Percentiles rank a stretch among this genome's conserved stretches.
Conservation (phyloP, 2,113 vertebrate species). For the Ibidorhyncha struthersii region DNA sequence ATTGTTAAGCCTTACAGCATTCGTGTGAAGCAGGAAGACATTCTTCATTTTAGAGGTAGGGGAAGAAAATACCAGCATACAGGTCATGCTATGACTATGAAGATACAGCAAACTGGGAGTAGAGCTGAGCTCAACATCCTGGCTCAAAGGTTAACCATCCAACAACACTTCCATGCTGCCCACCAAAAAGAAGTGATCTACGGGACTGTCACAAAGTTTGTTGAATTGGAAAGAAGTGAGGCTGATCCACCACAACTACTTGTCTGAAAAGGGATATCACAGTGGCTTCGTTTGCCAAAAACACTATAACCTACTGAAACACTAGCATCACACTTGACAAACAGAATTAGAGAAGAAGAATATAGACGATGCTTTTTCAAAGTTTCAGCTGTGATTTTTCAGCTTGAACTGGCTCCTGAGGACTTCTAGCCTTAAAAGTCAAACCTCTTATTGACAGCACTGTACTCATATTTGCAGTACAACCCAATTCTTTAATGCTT, state of each 20-base stretch:
- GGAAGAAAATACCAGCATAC: background rate
- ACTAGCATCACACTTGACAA: background rate
- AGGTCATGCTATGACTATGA: background rate
- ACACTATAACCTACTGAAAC: background rate
- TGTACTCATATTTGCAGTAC: background rate
- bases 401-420: background rate
- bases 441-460: background rate
- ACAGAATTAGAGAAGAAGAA: background rate
- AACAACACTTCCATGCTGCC: background rate
- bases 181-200: background rate
- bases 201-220: background rate
- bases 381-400: background rate
- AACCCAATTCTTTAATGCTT: background rate
- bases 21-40: background rate
- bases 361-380: background rate
- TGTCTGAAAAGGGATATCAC: background rate
- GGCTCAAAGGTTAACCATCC: background rate
- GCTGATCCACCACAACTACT: background rate
- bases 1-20: background rate
- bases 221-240: background rate
- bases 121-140: background rate
- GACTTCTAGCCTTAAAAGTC: background rate
- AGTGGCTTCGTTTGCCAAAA: background rate
- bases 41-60: background rate
- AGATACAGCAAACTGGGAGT: background rate